Conservation (phyloP, 2,113 vertebrate species). For the Clarias gariepinus region DNA sequence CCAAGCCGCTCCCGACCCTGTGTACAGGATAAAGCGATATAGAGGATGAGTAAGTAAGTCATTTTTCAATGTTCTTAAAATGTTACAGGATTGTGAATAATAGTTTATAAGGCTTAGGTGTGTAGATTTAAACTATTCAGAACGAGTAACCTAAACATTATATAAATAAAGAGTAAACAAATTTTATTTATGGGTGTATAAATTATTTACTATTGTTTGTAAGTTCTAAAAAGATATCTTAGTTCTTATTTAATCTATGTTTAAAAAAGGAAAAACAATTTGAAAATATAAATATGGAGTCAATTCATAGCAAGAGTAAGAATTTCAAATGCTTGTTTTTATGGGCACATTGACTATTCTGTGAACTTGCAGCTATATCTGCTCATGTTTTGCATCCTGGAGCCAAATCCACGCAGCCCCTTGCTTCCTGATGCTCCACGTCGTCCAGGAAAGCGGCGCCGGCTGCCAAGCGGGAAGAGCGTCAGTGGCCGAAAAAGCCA, state of each 20-base stretch:
- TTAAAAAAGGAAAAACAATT: background rate
- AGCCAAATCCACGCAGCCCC: conserved; percentile 27
- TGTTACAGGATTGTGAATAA: background rate
- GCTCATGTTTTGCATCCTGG: conserved; percentile 28
- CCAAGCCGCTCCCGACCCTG: too few relatives aligned
- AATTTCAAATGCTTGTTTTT: background rate
- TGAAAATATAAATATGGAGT: background rate
- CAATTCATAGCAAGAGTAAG: background rate
- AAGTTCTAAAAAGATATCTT: background rate
- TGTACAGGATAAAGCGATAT: too few relatives aligned
- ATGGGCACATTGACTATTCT: background rate
- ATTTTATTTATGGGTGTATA: background rate
- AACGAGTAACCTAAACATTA: background rate
- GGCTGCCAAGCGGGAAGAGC: conserved; percentile 53
- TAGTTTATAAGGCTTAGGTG: background rate
- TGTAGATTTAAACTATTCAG: background rate
- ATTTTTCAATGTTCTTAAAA: background rate
- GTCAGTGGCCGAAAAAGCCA: conserved; percentile 54
- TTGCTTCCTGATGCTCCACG: conserved; percentile 44
- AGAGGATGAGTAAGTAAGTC: too few relatives aligned
- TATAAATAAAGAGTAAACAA: background rate
- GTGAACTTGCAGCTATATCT: conserved; percentile 25
- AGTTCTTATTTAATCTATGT: background rate
- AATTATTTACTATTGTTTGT: background rate
- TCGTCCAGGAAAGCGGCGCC: conserved; percentile 52